These are phyloP conservation scores for Patella ulyssiponensis DNA, from an alignment of 2,888 invertebrate genomes.

Conservation along the genomic window DNA sequence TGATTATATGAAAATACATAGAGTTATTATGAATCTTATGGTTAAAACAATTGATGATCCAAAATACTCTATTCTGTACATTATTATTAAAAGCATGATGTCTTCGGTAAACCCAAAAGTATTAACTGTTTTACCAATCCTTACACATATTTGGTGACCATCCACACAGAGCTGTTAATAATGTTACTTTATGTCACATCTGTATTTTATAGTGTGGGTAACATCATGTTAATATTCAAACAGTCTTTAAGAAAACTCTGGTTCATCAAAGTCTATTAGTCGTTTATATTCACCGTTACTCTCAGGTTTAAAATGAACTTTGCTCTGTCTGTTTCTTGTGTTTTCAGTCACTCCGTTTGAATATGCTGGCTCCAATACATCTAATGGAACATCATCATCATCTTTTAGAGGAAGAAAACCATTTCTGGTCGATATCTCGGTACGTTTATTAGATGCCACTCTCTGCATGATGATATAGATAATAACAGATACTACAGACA, in stretches of 20 bases:
- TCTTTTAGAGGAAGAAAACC: neutral
- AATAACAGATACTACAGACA: constrained; percentile 57
- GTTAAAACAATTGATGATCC: too few relatives aligned
- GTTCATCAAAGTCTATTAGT: neutral
- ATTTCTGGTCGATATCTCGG: neutral
- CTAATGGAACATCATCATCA: constrained; percentile 6
- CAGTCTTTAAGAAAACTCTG: neutral
- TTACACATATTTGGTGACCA: too few relatives aligned
- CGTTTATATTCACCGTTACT: neutral
- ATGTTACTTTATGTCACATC: too few relatives aligned
- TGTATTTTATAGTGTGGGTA: too few relatives aligned
- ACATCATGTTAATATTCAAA: too few relatives aligned
- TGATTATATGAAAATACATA: too few relatives aligned
- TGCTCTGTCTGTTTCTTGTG: neutral
- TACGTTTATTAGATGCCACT: constrained; percentile 57
- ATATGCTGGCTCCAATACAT: neutral
- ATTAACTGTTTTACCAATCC: too few relatives aligned
- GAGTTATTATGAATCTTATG: too few relatives aligned
- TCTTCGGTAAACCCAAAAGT: too few relatives aligned
- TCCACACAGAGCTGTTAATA: too few relatives aligned
- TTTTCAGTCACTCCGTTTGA: neutral
- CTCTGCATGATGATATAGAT: constrained; percentile 67
- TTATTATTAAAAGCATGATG: too few relatives aligned
- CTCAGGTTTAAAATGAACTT: constrained; percentile 1
- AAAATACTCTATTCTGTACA: too few relatives aligned